Base-by-base conservation (phyloP, 2,888 invertebrate genomes). In the Cryptophagus acutangulus region DNA sequence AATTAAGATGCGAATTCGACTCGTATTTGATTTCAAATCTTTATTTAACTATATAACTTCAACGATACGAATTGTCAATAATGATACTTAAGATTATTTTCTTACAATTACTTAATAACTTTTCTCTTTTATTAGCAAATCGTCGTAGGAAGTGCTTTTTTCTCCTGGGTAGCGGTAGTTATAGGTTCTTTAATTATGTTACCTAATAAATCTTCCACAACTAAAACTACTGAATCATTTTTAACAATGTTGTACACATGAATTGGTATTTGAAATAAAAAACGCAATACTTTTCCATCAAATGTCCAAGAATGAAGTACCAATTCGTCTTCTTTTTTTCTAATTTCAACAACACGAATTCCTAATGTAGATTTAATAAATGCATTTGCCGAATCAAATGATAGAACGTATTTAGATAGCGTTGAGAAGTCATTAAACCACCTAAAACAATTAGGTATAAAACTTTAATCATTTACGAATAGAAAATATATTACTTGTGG, bases 191-290 rank as follows among this genome's bases (percentile, higher is more conserved):
- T 83, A 43, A 84, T 68, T 49, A 83, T 76, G 61, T 80, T 80
- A 52, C 84, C 84, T 49, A 74, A 65, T 48, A 81, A 78, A 56
- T 84, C 83, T 66, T 82, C 81, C 28, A 80, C 80, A 38, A 82
- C 74, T 55, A 84, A 74, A 31, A 55, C 40, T n/a, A 41, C 45
- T n/a, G 25, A 41, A 30, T 20, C 25, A 37, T 71, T 66, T 69
- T 72, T 40, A 67, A 71, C 63, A 70, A 71, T 36, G 69, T 70
- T 35, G 17, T 73, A 70, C 59, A 72, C 71, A 20, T 74, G 74
- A 61, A 74, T 73, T 5, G 76, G 76, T 43, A 79, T 65, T 56
- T 75, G 67, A 61, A 77, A 78, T 51, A 74, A 71, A 61, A 75
- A 77, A 57, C 76, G 78, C 28, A 78, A 71, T 38, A 76, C 69